Evolutionary conservation across 2,888 invertebrate species (phyloP).

Genomic region (Aricia artaxerxes): DNA sequence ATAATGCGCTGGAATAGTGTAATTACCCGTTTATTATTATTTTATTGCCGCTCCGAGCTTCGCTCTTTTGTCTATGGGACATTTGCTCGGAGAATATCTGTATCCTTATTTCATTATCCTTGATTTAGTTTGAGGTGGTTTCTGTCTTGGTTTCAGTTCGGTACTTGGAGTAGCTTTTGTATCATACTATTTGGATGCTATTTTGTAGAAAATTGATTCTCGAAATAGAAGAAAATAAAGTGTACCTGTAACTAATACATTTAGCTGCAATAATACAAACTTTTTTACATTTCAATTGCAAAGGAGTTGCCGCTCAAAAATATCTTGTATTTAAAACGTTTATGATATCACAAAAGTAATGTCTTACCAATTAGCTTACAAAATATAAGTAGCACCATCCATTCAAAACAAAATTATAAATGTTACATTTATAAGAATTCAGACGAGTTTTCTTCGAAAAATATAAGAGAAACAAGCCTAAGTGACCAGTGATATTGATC

Average conservation of each 20-base stretch:
- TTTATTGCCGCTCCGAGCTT: conserved; percentile 60
- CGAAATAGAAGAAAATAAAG: no score
- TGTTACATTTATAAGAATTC: neutral
- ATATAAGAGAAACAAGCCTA: neutral
- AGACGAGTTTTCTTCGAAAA: neutral
- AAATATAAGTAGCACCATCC: neutral
- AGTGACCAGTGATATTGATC: conserved; percentile 51
- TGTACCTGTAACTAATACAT: no score
- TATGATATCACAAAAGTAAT: neutral
- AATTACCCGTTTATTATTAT: conserved; percentile 79
- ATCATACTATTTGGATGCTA: no score
- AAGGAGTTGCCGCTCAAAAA: neutral
- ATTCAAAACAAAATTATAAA: neutral
- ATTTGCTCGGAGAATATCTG: conserved; percentile 32
- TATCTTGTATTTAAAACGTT: neutral
- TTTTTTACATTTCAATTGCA: no score
- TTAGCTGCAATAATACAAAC: no score
- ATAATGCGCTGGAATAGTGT: conserved; percentile 77
- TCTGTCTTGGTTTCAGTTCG: neutral
- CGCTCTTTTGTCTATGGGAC: conserved; percentile 46
- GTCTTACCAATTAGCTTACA: neutral
- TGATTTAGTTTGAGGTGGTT: neutral
- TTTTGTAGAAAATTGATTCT: no score
- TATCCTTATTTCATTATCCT: neutral
- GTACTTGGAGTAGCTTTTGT: no score